Evolutionary conservation across 2,888 invertebrate genomes (phyloP).

Genomic region (Teleiodes luculella): DNA sequence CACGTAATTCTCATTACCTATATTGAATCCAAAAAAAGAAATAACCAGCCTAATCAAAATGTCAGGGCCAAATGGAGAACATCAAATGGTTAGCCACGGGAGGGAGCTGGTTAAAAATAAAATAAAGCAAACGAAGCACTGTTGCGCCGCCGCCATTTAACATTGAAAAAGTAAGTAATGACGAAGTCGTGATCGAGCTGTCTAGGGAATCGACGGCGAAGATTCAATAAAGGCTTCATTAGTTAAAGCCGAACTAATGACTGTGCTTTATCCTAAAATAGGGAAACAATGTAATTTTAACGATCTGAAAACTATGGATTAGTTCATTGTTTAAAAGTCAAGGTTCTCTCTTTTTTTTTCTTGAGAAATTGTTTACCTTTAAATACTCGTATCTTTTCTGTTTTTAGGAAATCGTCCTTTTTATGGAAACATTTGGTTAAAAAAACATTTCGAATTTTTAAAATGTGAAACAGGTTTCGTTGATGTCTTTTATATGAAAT

Average conservation of each 20-base stretch:
- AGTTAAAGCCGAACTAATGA: slow-evolving; percentile 3
- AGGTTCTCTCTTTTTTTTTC: too few relatives aligned
- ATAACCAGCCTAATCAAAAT: slow-evolving; percentile 40
- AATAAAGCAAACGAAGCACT: slow-evolving; percentile 31
- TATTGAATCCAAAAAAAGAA: slow-evolving; percentile 32
- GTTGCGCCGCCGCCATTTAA: slow-evolving; percentile 33
- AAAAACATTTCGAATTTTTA: too few relatives aligned
- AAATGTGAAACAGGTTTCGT: too few relatives aligned
- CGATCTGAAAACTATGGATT: too few relatives aligned
- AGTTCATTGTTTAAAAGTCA: too few relatives aligned
- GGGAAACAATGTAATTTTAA: too few relatives aligned
- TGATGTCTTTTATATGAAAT: too few relatives aligned
- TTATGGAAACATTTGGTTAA: too few relatives aligned
- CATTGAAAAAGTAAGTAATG: slow-evolving; percentile 39
- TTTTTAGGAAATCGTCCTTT: too few relatives aligned
- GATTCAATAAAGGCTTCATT: slow-evolving; percentile 21
- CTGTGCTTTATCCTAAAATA: background rate
- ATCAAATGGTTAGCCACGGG: slow-evolving; percentile 39
- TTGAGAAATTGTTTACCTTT: too few relatives aligned
- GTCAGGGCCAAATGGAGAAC: slow-evolving; percentile 46
- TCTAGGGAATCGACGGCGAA: slow-evolving; percentile 20
- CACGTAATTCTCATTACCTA: slow-evolving; percentile 43
- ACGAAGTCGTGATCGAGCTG: slow-evolving; percentile 41
- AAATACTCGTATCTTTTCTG: too few relatives aligned
- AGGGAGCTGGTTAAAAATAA: slow-evolving; percentile 39